These are phyloP conservation scores for Nanorana parkeri DNA, from an alignment of 2,113 vertebrate species.

Conservation along the genomic window DNA sequence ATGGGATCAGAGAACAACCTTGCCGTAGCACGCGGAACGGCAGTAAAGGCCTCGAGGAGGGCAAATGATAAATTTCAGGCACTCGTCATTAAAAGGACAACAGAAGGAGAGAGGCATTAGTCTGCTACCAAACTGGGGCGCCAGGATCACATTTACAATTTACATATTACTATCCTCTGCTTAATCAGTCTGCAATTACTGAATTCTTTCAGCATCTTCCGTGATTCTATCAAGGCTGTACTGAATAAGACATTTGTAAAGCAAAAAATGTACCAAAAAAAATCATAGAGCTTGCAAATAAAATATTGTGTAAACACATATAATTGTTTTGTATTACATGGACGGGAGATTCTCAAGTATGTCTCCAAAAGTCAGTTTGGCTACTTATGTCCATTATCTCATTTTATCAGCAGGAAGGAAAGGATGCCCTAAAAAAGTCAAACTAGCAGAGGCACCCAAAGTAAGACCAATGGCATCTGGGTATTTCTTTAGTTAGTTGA, in stretches of 20 bases:
- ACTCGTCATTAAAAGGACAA: slow-evolving; percentile 18
- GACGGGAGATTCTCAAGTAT: too few species aligned
- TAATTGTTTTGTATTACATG: too few species aligned
- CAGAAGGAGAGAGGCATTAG: slow-evolving; percentile 9
- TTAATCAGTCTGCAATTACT: neutral
- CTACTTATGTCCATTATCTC: too few species aligned
- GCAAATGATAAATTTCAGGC: slow-evolving; percentile 13
- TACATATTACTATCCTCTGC: neutral
- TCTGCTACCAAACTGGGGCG: neutral
- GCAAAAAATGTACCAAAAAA: too few species aligned
- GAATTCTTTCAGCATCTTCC: neutral
- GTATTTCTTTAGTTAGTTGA: too few species aligned
- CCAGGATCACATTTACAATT: neutral
- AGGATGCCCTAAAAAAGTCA: too few species aligned
- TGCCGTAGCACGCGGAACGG: neutral
- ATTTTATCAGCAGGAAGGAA: too few species aligned
- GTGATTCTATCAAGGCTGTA: neutral
- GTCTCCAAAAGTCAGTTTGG: too few species aligned
- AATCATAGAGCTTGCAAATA: too few species aligned
- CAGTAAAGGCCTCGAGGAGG: neutral
- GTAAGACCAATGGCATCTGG: too few species aligned
- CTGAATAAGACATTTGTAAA: neutral
- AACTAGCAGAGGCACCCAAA: too few species aligned
- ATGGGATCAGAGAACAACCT: slow-evolving; percentile 8
- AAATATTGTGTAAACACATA: too few species aligned